Percentiles rank a stretch among this genome's conserved stretches.
Evolutionary conservation across 2,113 vertebrate species (phyloP).

Genomic region (Trinectes maculatus): DNA sequence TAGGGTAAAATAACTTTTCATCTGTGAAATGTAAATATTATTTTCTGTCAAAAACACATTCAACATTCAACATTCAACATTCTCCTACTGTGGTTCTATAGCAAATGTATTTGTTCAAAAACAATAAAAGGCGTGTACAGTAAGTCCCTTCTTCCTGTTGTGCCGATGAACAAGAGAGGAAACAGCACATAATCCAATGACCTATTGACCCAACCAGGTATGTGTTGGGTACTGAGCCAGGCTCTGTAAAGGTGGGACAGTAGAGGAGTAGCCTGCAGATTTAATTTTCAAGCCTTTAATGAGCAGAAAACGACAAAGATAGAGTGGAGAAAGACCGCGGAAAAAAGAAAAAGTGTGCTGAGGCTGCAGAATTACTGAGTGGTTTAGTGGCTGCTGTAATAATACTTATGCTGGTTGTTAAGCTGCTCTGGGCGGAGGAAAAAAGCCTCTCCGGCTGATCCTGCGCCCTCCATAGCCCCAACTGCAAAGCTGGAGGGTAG

Average conservation of each 20-base stretch:
- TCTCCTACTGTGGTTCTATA: neutral
- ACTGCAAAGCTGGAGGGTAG: slow-evolving; percentile 42
- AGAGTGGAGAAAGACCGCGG: slow-evolving; percentile 32
- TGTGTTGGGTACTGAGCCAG: neutral
- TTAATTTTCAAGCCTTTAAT: slow-evolving; percentile 46
- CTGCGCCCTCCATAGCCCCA: slow-evolving; percentile 51
- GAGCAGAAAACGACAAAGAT: slow-evolving; percentile 39
- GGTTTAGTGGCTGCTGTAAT: slow-evolving; percentile 74
- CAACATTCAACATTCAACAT: too few species aligned
- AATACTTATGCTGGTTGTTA: slow-evolving; percentile 76
- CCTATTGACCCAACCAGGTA: slow-evolving; percentile 34
- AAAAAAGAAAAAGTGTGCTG: slow-evolving; percentile 56
- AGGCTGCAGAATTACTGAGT: slow-evolving; percentile 69
- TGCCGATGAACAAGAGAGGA: neutral
- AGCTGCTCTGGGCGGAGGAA: slow-evolving; percentile 61
- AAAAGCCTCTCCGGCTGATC: slow-evolving; percentile 68
- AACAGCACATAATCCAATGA: neutral
- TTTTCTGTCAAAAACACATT: neutral
- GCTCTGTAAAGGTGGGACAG: slow-evolving; percentile 4
- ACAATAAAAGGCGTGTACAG: neutral
- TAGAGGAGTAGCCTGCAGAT: slow-evolving; percentile 12
- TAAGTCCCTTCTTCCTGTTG: neutral
- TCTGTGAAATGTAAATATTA: neutral
- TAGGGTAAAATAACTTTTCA: neutral
- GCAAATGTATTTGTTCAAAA: neutral